Evolutionary conservation across 2,797 vertebrate genomes (phyloP).

Genomic region (Melopsittacus undulatus): DNA sequence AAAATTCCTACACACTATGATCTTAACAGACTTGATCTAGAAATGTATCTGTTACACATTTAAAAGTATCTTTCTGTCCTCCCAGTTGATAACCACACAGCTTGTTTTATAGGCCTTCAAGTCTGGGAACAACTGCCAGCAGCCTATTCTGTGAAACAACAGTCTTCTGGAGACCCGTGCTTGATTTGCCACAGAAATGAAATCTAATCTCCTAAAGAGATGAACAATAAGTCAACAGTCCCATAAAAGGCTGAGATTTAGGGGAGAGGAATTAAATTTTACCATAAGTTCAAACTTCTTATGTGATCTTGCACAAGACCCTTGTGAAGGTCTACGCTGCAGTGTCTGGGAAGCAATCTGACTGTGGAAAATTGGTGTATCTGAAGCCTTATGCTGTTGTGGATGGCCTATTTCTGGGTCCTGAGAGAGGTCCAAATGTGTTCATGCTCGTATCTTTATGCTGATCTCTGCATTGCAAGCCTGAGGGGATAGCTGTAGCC

Average conservation of each 20-base stretch:
- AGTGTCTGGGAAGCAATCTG: not conserved
- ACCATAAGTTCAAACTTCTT: not conserved
- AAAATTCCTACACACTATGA: not conserved
- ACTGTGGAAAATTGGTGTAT: not conserved
- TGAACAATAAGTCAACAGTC: not conserved
- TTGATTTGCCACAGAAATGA: constrained; percentile 43
- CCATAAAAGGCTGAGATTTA: constrained; percentile 6
- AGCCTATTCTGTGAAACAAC: not conserved
- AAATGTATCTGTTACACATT: not conserved
- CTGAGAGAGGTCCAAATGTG: not conserved
- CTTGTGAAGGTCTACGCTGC: not conserved
- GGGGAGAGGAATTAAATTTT: not conserved
- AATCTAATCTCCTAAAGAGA: not conserved
- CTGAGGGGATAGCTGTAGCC: not conserved
- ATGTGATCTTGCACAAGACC: not conserved
- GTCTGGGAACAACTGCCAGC: constrained; percentile 27
- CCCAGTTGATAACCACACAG: not conserved
- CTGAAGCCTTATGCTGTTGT: not conserved
- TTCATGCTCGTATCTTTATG: not conserved
- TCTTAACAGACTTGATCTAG: not conserved
- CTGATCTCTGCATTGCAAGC: not conserved
- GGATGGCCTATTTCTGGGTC: not conserved
- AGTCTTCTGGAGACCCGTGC: not conserved
- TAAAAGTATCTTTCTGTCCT: not conserved
- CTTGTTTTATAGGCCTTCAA: not conserved